Percentiles rank a stretch among this genome's conserved stretches.
These are phyloP conservation scores for Eustalomyia histrio DNA, from an alignment of 2,888 invertebrate genomes.

Conservation along the genomic window DNA sequence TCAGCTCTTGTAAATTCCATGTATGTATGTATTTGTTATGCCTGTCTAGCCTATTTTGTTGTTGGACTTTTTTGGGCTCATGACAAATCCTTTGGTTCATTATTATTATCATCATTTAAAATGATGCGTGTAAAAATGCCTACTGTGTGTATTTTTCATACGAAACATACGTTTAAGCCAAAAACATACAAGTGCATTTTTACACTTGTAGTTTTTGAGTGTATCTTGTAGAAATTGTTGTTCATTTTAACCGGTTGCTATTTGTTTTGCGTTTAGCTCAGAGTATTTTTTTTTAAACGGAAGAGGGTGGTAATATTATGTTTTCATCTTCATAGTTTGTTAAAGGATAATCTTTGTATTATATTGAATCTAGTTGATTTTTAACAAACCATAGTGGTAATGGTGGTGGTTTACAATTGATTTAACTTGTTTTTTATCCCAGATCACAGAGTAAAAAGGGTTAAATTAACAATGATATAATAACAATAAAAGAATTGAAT, in stretches of 20 bases:
- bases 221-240: constrained; percentile 26
- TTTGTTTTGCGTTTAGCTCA: constrained; percentile 52
- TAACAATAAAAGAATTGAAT: constrained; percentile 35
- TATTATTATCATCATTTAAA: constrained; percentile 63
- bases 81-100: constrained; percentile 65
- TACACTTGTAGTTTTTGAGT: constrained; percentile 46
- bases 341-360: constrained; percentile 23
- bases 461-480: constrained; percentile 38
- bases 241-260: constrained; percentile 56
- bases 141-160: constrained; percentile 23
- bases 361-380: constrained; percentile 53
- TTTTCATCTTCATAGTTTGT: constrained; percentile 5
- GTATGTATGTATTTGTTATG: constrained; percentile 31
- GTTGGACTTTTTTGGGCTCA: constrained; percentile 46
- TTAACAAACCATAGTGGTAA: constrained; percentile 39
- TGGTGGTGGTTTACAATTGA: constrained; percentile 62
- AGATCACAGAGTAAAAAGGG: constrained; percentile 14
- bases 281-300: constrained; percentile 15
- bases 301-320: constrained; percentile 41
- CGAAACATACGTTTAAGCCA: constrained; percentile 46
- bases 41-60: constrained; percentile 37
- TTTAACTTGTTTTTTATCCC: constrained; percentile 37
- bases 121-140: constrained; percentile 55
- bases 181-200: constrained; percentile 52
- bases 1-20: constrained; percentile 54